Conservation (phyloP, 2,888 invertebrate genomes). For the Tetragonisca angustula region DNA sequence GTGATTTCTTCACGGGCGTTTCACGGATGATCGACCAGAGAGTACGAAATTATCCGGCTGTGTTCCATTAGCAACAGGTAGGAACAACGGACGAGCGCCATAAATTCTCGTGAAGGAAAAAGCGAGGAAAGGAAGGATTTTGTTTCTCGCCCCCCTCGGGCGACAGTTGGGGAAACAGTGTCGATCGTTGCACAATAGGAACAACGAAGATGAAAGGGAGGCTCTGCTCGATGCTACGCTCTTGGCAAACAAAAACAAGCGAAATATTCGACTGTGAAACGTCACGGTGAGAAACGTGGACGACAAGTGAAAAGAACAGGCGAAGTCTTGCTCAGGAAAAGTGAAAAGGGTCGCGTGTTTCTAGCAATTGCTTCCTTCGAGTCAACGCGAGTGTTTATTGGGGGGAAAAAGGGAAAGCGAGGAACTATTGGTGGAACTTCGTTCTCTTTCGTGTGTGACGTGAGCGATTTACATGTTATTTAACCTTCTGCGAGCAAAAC, state of each 20-base stretch:
- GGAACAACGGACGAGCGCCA: conserved; percentile 4
- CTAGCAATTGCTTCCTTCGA: conserved; percentile 41
- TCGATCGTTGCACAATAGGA: conserved; percentile 58
- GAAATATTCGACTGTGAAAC: conserved; percentile 41
- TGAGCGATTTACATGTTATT: not conserved
- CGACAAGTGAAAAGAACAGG: conserved; percentile 28
- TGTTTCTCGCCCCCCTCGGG: conserved; percentile 53
- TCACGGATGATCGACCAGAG: conserved; percentile 26
- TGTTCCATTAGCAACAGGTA: conserved; percentile 51
- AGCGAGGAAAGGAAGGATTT: conserved; percentile 12
- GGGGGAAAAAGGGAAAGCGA: conserved; percentile 39
- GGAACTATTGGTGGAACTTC: not conserved
- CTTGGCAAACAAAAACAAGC: conserved; percentile 43
- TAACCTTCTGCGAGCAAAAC: not conserved
- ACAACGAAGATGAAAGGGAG: conserved; percentile 14
- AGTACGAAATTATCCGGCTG: conserved; percentile 39
- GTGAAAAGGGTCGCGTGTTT: conserved; percentile 55
- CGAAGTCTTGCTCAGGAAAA: not conserved
- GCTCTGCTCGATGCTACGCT: conserved; percentile 6
- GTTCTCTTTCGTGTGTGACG: not conserved
- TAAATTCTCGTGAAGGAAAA: conserved; percentile 48
- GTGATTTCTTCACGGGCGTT: not conserved
- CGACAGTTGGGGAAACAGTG: conserved; percentile 75
- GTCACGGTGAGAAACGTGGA: conserved; percentile 34
- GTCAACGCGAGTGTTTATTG: conserved; percentile 10